Conservation (phyloP, 2,113 vertebrate genomes). For the Myiozetetes cayanensis region DNA sequence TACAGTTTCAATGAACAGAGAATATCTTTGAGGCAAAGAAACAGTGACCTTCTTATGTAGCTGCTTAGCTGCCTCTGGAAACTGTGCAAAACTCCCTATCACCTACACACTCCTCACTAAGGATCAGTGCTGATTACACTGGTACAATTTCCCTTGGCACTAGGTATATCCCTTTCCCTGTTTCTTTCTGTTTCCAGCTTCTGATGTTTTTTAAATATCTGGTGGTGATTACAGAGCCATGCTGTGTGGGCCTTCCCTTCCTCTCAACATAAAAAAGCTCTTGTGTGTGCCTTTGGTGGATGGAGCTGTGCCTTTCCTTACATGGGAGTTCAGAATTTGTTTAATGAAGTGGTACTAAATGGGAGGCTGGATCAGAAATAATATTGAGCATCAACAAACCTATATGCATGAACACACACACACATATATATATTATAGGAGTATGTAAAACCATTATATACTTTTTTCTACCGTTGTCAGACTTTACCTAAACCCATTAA, state of each 20-base stretch:
- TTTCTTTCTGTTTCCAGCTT: neutral
- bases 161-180: neutral
- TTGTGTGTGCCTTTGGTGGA: neutral
- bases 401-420: neutral
- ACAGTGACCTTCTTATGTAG: neutral
- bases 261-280: neutral
- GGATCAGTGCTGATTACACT: neutral
- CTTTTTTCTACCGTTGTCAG: neutral
- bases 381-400: neutral
- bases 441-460: neutral
- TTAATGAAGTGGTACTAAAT: neutral
- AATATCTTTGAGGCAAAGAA: neutral
- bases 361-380: neutral
- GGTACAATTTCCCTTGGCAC: neutral
- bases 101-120: neutral
- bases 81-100: neutral
- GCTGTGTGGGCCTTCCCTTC: neutral
- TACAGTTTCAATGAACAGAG: neutral
- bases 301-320: neutral
- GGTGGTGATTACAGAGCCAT: neutral
- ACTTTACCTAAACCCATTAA: neutral
- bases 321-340: neutral
- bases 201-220: neutral
- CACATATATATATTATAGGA: neutral
- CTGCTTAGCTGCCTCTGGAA: neutral